Evolutionary conservation across 2,888 invertebrate species (phyloP), one percentile per base, ranked within the genome.

Genomic region (Synanthedon myopaeformis): DNA sequence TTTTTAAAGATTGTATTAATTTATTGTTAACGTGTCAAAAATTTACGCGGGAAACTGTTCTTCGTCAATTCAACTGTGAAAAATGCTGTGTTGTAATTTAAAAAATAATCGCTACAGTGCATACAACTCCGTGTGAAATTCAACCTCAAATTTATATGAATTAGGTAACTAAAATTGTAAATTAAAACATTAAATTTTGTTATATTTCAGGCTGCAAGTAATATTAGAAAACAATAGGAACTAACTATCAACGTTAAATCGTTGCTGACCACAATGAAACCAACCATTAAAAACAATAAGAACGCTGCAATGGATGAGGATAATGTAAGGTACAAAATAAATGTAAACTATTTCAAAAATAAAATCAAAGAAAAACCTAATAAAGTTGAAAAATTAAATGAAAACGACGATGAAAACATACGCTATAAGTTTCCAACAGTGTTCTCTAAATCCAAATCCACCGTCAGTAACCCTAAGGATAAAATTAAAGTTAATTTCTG

Each of bases 401-500:
- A 61, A 42, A 58, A 56, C 56, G 80, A 83, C 54, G 83, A 85
- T 66, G 79, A 83, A 17, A 65, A 69, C 55, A 58, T 81, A 12
- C 71, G 80, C 4, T 87, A 87, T 53, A 87, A 78, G 65, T 79
- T 87, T 54, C 78, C 85, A 13, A 65, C 76, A 55, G 65, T 70
- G 49, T 54, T 73, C 48, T 57, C 64, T 13, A 78, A 73, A 62
- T 53, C 70, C 42, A 82, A 79, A 65, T 53, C 61, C 51, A 66
- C 55, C n/a, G 64, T 79, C 49, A 66, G 66, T 12, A 83, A 82
- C 61, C 63, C 72, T 14, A 85, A 85, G 65, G 64, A 28, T 13
- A 85, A 79, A 67, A 82, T 86, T 5, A 87, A 87, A 70, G 84
- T 87, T 0, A 87, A 87, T 59, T 87, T 87, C 59, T 87, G 87